Evolutionary conservation across 2,888 invertebrate genomes (phyloP), one percentile per base, ranked within the genome.

Genomic region (Prosopocoilus inquinatus): DNA sequence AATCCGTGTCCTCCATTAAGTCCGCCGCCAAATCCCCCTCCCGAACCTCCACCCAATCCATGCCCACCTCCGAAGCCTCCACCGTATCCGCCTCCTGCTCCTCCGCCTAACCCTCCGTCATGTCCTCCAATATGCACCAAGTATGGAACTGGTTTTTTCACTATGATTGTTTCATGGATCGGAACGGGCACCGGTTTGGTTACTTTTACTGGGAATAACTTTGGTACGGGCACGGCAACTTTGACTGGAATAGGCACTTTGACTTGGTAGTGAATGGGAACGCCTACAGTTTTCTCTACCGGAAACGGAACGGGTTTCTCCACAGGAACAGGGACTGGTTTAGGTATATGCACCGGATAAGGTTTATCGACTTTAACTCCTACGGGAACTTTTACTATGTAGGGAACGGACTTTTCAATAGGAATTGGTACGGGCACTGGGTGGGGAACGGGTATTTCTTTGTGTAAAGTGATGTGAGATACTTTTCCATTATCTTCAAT

Each of bases 171-270:
- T 49, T 57, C 49, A 20, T 43, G 57, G 28, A 57, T 48, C 11
- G 48, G 57, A 8, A 53, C 52, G n/a, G 57, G 34, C 33, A 57
- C 46, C 5, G 57, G 57, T 48, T 57, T 57, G 11, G 48, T 12
- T 11, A 57, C 35, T 45, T 57, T 48, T 9, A 57, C 57, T 9
- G 57, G 57, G 45, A 45, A 57, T 28, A 53, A 53, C 49, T 57
- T 33, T 8, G 52, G 57, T 15, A 57, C 45, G 9, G 47, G 52
- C 9, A 53, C 36, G 11, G 57, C 48, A 1, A 57, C 57, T 36
- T 57, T 57, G 12, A 57, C 57, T n/a, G 52, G 48, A 3, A 53
- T 45, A 2, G 52, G 52, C 20, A 52, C 20, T 35, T 57, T 57
- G 13, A 57, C 57, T 9, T 52, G 53, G 12, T 48, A 34, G 13